These are phyloP conservation scores for Pantherophis alleghaniensis DNA, from an alignment of 2,797 vertebrate species.

Conservation along the genomic window DNA sequence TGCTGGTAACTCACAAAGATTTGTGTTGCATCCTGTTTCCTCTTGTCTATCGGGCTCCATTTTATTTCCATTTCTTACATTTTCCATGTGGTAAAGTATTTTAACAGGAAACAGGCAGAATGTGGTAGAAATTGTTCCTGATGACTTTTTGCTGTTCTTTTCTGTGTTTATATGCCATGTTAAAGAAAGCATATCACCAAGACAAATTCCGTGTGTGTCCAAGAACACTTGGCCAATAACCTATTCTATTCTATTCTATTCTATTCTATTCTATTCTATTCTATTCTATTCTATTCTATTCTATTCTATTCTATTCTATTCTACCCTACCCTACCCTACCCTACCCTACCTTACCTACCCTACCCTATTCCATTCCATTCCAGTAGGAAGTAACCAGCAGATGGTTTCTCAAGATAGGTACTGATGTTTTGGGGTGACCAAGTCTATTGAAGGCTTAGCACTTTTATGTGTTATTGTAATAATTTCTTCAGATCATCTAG, in stretches of 20 bases:
- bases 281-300: no score
- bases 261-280: no score
- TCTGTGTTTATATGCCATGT: neutral
- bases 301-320: no score
- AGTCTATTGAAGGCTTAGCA: neutral
- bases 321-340: fast-evolving
- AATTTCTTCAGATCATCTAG: neutral
- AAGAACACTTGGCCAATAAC: no score
- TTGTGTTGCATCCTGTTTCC: neutral
- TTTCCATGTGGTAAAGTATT: neutral
- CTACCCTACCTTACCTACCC: no score
- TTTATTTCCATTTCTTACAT: neutral
- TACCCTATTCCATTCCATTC: no score
- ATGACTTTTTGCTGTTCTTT: neutral
- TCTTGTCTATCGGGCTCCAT: neutral
- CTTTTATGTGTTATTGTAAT: neutral
- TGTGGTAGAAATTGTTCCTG: neutral
- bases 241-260: no score
- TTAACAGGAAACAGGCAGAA: neutral
- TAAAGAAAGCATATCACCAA: neutral
- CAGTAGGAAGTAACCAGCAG: neutral
- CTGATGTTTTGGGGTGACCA: neutral
- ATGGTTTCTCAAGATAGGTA: neutral
- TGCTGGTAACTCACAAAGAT: neutral
- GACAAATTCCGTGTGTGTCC: no score